These are phyloP conservation scores for Daboia siamensis DNA, from an alignment of 2,113 vertebrate genomes.

Conservation along the genomic window DNA sequence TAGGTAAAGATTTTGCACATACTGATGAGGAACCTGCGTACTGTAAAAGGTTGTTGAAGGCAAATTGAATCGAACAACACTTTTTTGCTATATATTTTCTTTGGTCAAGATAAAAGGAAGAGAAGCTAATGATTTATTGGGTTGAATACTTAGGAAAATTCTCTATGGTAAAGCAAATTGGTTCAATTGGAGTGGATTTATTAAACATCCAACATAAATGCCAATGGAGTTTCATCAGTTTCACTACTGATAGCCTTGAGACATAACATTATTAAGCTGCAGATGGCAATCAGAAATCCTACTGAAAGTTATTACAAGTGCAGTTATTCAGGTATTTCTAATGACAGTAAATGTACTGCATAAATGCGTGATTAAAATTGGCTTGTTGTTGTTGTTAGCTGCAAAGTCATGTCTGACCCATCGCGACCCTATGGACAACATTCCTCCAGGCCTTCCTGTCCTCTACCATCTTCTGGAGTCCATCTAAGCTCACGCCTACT, in stretches of 20 bases:
- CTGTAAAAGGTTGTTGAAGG: neutral
- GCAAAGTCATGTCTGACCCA: too few species aligned
- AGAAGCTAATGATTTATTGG: neutral
- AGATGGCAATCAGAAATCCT: neutral
- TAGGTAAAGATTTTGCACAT: neutral
- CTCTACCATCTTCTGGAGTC: too few species aligned
- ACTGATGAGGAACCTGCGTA: neutral
- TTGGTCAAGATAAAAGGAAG: constrained; percentile 22
- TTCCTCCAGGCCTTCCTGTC: too few species aligned
- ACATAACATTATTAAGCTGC: neutral
- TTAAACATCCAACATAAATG: neutral
- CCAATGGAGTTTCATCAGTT: neutral
- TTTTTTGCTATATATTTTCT: neutral
- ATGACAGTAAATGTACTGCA: neutral
- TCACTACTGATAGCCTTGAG: neutral
- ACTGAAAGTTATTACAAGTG: neutral
- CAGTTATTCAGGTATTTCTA: neutral
- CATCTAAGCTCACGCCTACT: too few species aligned
- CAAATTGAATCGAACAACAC: neutral
- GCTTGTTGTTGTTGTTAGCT: too few species aligned
- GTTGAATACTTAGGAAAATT: neutral
- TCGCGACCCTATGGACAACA: too few species aligned
- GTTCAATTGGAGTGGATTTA: neutral
- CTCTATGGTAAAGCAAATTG: neutral
- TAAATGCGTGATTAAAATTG: neutral